Evolutionary conservation across 2,113 vertebrate genomes (phyloP), one percentile per base, ranked within the genome.

Genomic region (Australoheros scitulus): DNA sequence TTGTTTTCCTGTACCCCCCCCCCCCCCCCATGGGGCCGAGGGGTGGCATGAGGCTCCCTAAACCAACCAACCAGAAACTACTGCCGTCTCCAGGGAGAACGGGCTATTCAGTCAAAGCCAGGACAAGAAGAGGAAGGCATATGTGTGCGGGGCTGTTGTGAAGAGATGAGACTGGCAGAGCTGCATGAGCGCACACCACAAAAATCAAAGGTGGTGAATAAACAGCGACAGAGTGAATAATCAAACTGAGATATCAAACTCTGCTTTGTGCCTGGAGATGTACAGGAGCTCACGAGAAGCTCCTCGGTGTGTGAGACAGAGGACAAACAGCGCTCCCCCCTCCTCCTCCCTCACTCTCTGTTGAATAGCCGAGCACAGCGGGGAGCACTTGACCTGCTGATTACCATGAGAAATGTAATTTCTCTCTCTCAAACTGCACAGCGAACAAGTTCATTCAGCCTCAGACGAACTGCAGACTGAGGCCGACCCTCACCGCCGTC

Each of bases 41-140:
- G 26, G 79, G 6, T 32, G 58, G 72, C 58, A 83, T 84, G 89
- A 87, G 83, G 70, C 75, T 84, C 52, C 70, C 70, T 26, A 3
- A 84, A 83, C 38, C 59, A 77, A 77, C 90, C 88, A 92, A 89
- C 76, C 90, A 88, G 59, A 84, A 47, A 52, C 83, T n/a, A 82
- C 77, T 60, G 1, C 64, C 5, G 80, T 92, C 87, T 86, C 80
- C 77, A 87, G 52, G 86, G 84, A 68, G 26, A 88, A 88, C 57
- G n/a, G 5, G 29, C 75, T 81, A 91, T 88, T 91, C 83, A 92
- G 81, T 38, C 82, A 78, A 81, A 86, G 88, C 88, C 92, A 88
- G 82, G 77, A 61, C 72, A 52, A 50, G 43, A 24, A 77, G 76
- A 77, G 36, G 59, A 86, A 58, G 56, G 63, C 61, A 43, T 64